These are phyloP conservation scores for Labrus mixtus DNA, from an alignment of 2,113 vertebrate species.

Conservation along the genomic window DNA sequence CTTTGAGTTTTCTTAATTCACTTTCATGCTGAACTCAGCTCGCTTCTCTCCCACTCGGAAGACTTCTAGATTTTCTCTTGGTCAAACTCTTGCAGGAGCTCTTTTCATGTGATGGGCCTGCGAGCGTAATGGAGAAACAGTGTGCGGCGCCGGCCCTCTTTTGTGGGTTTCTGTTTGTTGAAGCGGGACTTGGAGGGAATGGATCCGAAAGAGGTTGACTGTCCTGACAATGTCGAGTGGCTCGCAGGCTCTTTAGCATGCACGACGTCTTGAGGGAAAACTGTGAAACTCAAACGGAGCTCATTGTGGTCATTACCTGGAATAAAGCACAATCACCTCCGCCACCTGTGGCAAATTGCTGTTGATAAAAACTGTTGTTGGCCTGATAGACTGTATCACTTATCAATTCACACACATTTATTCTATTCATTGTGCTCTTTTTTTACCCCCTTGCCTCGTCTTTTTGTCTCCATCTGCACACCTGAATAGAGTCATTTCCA, in stretches of 20 bases:
- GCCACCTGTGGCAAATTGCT: constrained; percentile 56
- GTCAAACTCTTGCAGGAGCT: constrained; percentile 3
- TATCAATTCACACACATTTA: constrained; percentile 33
- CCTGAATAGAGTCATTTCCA: constrained; percentile 56
- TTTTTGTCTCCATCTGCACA: constrained; percentile 46
- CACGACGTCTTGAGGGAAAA: constrained; percentile 43
- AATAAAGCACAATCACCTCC: constrained; percentile 68
- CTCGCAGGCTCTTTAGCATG: constrained; percentile 48
- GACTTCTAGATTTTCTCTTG: constrained; percentile 4
- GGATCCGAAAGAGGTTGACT: constrained; percentile 1
- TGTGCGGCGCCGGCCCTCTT: constrained; percentile 6
- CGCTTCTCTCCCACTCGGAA: constrained; percentile 21
- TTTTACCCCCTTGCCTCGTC: neutral
- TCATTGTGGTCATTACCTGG: constrained; percentile 70
- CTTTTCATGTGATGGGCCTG: constrained; percentile 11
- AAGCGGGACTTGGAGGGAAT: constrained; percentile 3
- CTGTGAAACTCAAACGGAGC: constrained; percentile 56
- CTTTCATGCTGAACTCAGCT: neutral
- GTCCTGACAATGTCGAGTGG: constrained; percentile 50
- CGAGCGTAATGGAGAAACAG: constrained; percentile 20
- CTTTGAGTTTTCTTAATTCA: neutral
- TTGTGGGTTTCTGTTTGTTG: constrained; percentile 8
- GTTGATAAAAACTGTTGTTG: constrained; percentile 32
- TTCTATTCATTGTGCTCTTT: constrained; percentile 19
- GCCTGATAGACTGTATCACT: constrained; percentile 39